A percentile compares a stretch with the other conserved stretches of the same genome.
Evolutionary conservation across 2,888 invertebrate genomes (phyloP).

Genomic region (Cantharis flavilabris): DNA sequence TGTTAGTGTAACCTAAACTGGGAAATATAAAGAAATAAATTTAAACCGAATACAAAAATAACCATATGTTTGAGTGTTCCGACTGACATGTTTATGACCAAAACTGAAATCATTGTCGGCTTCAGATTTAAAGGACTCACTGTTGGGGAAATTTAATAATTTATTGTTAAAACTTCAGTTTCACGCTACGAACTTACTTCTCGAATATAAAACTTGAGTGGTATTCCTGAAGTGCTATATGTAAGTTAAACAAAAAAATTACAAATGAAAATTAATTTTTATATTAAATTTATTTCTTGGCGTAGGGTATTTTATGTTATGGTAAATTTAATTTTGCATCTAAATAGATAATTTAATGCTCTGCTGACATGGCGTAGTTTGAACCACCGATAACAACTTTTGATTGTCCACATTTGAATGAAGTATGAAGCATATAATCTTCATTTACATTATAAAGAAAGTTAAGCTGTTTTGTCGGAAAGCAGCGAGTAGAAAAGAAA

Average conservation of each 20-base stretch:
- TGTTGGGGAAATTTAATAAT: constrained; percentile 11
- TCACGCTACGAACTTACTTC: background rate
- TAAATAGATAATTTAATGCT: background rate
- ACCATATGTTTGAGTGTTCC: constrained; percentile 7
- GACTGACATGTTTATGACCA: constrained; percentile 19
- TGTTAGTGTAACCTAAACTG: background rate
- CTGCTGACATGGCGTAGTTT: background rate
- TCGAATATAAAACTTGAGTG: background rate
- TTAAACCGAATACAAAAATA: constrained; percentile 7
- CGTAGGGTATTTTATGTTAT: background rate
- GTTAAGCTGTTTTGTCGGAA: constrained; percentile 11
- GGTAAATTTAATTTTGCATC: background rate
- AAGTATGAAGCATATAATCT: constrained; percentile 7
- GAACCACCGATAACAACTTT: background rate
- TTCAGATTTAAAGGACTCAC: constrained; percentile 18
- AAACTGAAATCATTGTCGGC: constrained; percentile 15
- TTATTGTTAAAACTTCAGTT: constrained; percentile 8
- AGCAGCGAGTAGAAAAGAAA: constrained; percentile 9
- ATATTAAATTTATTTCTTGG: background rate
- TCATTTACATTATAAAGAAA: constrained; percentile 14
- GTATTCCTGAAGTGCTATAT: background rate
- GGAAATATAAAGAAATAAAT: constrained; percentile 3
- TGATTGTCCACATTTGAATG: constrained; percentile 3
- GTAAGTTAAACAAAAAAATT: background rate
- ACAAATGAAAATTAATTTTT: background rate